phyloP scores from a whole-genome alignment of 2,888 invertebrate genomes.

The Nomada fabriciana region DNA sequence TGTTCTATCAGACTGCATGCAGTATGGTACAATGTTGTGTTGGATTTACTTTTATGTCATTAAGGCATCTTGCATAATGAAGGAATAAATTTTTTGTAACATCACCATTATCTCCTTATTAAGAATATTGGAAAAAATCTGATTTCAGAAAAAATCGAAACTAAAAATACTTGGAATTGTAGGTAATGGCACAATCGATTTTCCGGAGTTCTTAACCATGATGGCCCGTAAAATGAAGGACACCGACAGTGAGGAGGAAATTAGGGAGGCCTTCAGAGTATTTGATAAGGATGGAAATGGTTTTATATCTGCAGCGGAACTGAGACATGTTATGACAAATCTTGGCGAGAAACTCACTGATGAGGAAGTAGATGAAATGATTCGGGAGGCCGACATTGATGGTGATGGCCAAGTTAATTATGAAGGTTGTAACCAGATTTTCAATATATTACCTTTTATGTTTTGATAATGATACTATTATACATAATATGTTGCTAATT shows the following conservation, averaged over 20 bases:
- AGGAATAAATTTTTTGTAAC: slow-evolving; percentile 15
- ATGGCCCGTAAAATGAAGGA: slow-evolving; percentile 99
- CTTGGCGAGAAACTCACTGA: slow-evolving; percentile 99
- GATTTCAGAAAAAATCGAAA: slow-evolving; percentile 58
- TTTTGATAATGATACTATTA: neutral
- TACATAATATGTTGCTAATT: neutral
- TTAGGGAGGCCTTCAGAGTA: slow-evolving; percentile 99
- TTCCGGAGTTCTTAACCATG: slow-evolving; percentile 99
- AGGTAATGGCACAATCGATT: slow-evolving; percentile 99
- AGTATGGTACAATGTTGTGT: neutral
- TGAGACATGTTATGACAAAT: slow-evolving; percentile 99
- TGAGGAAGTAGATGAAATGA: slow-evolving; percentile 99
- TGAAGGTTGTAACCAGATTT: slow-evolving; percentile 88
- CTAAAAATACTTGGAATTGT: slow-evolving; percentile 71
- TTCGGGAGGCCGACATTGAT: slow-evolving; percentile 99
- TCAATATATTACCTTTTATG: slow-evolving; percentile 66
- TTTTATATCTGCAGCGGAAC: slow-evolving; percentile 98
- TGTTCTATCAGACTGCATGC: slow-evolving; percentile 3
- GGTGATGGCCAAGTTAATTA: slow-evolving; percentile 99
- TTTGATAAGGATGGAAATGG: slow-evolving; percentile 99
- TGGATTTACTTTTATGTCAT: neutral
- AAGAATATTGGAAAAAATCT: slow-evolving; percentile 45
- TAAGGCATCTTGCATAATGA: slow-evolving; percentile 44
- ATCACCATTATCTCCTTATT: slow-evolving; percentile 10
- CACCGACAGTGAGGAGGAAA: slow-evolving; percentile 99